Percentiles rank a stretch among this genome's conserved stretches.
phyloP scores from a whole-genome alignment of 2,113 vertebrate species.

The Puffinus mauretanicus region DNA sequence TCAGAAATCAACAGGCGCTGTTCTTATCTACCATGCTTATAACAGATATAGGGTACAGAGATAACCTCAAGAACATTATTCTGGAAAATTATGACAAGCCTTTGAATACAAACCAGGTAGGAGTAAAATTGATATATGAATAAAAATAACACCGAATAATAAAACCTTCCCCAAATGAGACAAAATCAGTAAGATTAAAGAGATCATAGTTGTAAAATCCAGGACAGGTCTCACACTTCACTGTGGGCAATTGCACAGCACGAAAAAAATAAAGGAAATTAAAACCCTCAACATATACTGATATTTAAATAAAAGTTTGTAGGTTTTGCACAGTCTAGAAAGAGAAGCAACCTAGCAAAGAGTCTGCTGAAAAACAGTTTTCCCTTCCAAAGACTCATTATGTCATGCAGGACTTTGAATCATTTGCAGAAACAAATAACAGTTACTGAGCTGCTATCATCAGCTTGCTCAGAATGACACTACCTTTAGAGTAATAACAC shows the following conservation, averaged over 20 bases:
- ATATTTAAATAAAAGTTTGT: background rate
- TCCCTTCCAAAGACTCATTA: background rate
- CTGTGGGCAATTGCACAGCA: background rate
- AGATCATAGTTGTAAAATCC: background rate
- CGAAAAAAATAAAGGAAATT: background rate
- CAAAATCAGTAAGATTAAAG: background rate
- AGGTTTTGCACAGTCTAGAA: background rate
- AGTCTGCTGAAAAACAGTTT: background rate
- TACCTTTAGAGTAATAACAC: background rate
- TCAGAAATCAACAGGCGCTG: background rate
- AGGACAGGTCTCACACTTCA: background rate
- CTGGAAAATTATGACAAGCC: accelerated
- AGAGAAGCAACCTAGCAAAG: background rate
- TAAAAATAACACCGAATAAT: background rate
- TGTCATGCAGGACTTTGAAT: background rate
- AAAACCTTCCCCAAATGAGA: background rate
- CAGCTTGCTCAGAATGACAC: background rate
- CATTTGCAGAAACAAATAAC: background rate
- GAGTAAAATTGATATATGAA: background rate
- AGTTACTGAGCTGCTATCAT: background rate
- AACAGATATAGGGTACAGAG: background rate
- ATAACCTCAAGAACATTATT: background rate
- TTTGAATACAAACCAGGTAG: background rate
- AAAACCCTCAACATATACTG: background rate
- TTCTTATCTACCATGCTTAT: background rate